Evolutionary conservation across 30 jellyfish, hydroid and myxozoan species (phyloP), one percentile per base, ranked within the genome.

Genomic region (Nemopilema nomurai): DNA sequence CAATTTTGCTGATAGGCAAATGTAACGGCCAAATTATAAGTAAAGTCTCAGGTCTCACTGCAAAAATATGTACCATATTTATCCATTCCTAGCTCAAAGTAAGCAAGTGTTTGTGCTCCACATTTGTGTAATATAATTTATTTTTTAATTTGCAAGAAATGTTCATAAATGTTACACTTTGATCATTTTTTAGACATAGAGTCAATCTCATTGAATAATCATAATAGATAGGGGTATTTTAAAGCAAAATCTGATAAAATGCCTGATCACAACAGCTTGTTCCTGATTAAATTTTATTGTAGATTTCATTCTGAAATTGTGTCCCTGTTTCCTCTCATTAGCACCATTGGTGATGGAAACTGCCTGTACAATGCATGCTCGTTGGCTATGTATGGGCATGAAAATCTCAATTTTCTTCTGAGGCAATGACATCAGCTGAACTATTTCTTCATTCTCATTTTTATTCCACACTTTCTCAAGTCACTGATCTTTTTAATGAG

Each of bases 301-400:
- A 41, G 57, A 41, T 41, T 41, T 41, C 57, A 21, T 64, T 64
- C 74, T 64, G 30, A 64, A 64, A 41, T 41, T 41, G 57, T 41
- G 57, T 41, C 57, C 57, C 57, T 41, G 57, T 74, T 74, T 74
- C 41, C 31, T 74, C 41, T 28, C n/a, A 22, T 31, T 28, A 77
- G 87, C 62, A 23, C 77, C 13, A 53, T 49, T n/a, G 79, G 65
- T 52, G 87, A 77, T 63, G 87, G 87, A 51, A 77, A 77, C 62
- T 77, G 87, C 33, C 87, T 77, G 78, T 77, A 77, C 64, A 62
- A 62, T 63, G 52, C 87, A 7, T 31, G 65, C 31, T 77, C 87
- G 29, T 62, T 77, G 77, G 87, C 87, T 28, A 50, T 77, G 27
- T 33, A 18, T 57, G 87, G 87, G 18, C 57, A 77, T 6, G 76